phyloP scores from a whole-genome alignment of 1,140 invertebrate species.

The Solen grandis region DNA sequence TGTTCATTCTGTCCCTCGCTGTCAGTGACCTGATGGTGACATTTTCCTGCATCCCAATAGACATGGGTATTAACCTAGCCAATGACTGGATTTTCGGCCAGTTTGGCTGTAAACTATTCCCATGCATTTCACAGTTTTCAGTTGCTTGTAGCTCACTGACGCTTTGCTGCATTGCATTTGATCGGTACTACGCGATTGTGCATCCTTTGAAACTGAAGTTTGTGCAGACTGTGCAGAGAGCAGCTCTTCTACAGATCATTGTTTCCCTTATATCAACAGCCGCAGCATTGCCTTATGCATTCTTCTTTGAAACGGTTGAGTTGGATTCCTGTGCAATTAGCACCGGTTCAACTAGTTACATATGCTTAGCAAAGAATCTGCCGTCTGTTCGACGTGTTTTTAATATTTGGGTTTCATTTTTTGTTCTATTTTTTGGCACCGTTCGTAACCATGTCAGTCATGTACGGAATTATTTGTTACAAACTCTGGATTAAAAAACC shows the following conservation, averaged over 20 bases:
- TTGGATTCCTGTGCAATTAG: constrained; percentile 25
- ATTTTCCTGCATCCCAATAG: constrained; percentile 63
- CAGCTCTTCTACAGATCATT: constrained; percentile 90
- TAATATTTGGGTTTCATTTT: constrained; percentile 62
- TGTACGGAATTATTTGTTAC: constrained; percentile 64
- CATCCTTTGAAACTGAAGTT: constrained; percentile 86
- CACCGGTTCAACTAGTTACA: constrained; percentile 22
- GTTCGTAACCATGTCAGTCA: constrained; percentile 58
- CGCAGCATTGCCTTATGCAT: constrained; percentile 58
- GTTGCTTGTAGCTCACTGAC: constrained; percentile 69
- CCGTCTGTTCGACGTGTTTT: constrained; percentile 32
- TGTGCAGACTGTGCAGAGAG: constrained; percentile 82
- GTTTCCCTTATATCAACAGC: constrained; percentile 95
- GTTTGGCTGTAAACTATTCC: constrained; percentile 67
- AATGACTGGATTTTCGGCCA: constrained; percentile 66
- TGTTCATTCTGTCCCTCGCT: constrained; percentile 71
- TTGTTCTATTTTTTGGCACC: constrained; percentile 61
- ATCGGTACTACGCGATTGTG: constrained; percentile 72
- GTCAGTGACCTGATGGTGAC: constrained; percentile 67
- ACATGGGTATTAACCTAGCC: constrained; percentile 57
- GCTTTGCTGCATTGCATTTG: constrained; percentile 73
- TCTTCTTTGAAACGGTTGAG: constrained; percentile 58
- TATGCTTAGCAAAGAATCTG: constrained; percentile 42
- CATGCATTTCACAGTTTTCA: constrained; percentile 64
- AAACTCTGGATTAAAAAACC: constrained; percentile 64